Percentiles rank a stretch among this genome's conserved stretches.
phyloP scores from a whole-genome alignment of 2,797 vertebrate genomes.

The Dicrostonyx torquatus region DNA sequence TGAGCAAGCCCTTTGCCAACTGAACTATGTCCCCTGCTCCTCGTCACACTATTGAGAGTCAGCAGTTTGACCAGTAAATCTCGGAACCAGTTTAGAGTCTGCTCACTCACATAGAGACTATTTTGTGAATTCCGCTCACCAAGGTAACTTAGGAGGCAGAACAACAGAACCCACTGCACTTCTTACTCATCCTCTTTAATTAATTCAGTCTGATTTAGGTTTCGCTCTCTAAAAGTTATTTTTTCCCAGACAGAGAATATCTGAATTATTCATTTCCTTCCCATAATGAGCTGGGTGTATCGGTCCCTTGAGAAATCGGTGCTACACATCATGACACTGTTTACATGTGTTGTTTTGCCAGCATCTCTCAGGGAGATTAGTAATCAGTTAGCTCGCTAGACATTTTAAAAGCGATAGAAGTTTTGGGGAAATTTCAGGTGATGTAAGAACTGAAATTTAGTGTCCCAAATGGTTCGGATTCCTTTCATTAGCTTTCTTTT shows the following conservation, averaged over 20 bases:
- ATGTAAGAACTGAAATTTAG: slow-evolving; percentile 22
- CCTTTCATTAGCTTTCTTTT: slow-evolving; percentile 34
- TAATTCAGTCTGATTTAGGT: slow-evolving; percentile 75
- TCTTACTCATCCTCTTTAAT: slow-evolving; percentile 81
- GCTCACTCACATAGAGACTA: not conserved
- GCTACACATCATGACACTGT: slow-evolving; percentile 64
- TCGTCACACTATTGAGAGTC: slow-evolving; percentile 11
- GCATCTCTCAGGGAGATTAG: slow-evolving; percentile 63
- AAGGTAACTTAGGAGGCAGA: slow-evolving; percentile 43
- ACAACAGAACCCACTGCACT: slow-evolving; percentile 58
- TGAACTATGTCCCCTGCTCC: not conserved
- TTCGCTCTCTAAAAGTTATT: slow-evolving; percentile 76
- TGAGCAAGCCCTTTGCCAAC: not conserved
- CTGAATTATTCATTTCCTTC: slow-evolving; percentile 85
- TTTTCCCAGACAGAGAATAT: slow-evolving; percentile 74
- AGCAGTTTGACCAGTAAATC: slow-evolving; percentile 25
- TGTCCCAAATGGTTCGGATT: slow-evolving; percentile 48
- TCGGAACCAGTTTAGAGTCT: not conserved
- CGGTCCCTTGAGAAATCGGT: slow-evolving; percentile 80
- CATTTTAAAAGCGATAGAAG: slow-evolving; percentile 57
- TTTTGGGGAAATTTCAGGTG: slow-evolving; percentile 13
- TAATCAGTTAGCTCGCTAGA: slow-evolving; percentile 68
- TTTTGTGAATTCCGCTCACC: slow-evolving; percentile 2
- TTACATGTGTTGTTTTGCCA: slow-evolving; percentile 76
- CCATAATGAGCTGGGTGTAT: slow-evolving; percentile 66